A percentile compares a stretch with the other conserved stretches of the same genome.
These are phyloP conservation scores for Gryllus longicercus DNA, from an alignment of 2,888 invertebrate genomes.

Conservation along the genomic window DNA sequence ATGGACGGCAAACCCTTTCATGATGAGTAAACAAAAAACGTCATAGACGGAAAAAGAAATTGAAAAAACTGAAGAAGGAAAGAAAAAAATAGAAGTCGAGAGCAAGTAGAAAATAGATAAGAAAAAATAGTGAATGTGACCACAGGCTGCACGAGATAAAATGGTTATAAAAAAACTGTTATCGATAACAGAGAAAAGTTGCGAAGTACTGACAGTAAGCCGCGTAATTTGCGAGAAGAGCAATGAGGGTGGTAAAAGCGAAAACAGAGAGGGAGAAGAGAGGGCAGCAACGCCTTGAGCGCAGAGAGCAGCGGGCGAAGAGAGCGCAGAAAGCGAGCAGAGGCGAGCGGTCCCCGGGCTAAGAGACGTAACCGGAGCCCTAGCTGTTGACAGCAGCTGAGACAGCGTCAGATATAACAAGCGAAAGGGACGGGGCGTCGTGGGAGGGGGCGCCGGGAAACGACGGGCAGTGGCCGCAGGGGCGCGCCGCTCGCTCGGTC, in stretches of 20 bases:
- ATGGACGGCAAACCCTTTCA: too few relatives aligned
- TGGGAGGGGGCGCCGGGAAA: too few relatives aligned
- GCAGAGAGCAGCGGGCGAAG: neutral
- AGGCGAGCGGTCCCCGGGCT: neutral
- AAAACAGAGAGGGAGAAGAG: too few relatives aligned
- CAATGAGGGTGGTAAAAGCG: neutral
- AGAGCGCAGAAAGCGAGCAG: neutral
- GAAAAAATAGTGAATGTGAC: conserved; percentile 5
- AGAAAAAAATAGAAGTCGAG: conserved; percentile 19
- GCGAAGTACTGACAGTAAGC: neutral
- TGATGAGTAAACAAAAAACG: neutral
- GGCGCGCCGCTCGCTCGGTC: too few relatives aligned
- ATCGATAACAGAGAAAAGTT: neutral
- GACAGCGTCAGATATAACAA: too few relatives aligned
- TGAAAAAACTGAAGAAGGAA: neutral
- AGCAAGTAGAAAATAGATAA: conserved; percentile 23
- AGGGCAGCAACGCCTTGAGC: neutral
- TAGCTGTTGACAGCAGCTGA: too few relatives aligned
- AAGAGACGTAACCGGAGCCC: neutral
- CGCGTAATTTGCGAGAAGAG: neutral
- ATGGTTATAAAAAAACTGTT: neutral
- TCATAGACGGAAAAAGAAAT: neutral
- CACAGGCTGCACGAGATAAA: neutral
- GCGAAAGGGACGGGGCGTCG: too few relatives aligned
- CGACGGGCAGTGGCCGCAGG: too few relatives aligned